Conservation (phyloP, 2,888 invertebrate genomes). For the Diabrotica balteata region DNA sequence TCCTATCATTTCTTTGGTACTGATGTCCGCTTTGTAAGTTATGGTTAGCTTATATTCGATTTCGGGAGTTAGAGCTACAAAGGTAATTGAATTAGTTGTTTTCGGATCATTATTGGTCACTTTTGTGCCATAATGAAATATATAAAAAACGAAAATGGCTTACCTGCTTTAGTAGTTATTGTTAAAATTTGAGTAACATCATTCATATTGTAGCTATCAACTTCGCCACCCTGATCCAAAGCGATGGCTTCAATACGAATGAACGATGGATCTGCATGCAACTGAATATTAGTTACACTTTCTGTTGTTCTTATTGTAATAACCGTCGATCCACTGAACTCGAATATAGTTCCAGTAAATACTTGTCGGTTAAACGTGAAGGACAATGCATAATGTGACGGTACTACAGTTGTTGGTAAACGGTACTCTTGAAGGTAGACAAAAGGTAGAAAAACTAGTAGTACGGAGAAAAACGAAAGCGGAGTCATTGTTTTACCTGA, state of each 20-base stretch:
- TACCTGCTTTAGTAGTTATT: conserved; percentile 15
- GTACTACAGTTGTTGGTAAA: conserved; percentile 15
- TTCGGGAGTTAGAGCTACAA: conserved; percentile 4
- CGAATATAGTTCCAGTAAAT: conserved; percentile 9
- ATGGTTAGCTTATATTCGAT: conserved; percentile 17
- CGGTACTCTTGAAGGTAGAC: conserved; percentile 14
- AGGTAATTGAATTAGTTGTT: no score
- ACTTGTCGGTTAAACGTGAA: conserved; percentile 5
- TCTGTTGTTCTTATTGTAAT: conserved; percentile 22
- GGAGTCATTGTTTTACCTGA: no score
- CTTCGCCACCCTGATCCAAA: conserved; percentile 8
- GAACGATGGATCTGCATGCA: conserved; percentile 23
- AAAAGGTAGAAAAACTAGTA: not conserved
- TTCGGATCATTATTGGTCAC: no score
- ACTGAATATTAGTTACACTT: conserved; percentile 7
- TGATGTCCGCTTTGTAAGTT: conserved; percentile 24
- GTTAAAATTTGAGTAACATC: conserved; percentile 30
- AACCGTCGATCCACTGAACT: conserved; percentile 13
- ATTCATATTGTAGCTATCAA: conserved; percentile 13
- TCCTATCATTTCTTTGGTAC: conserved; percentile 58
- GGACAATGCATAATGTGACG: conserved; percentile 13
- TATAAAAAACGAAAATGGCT: not conserved
- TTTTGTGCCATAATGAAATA: no score
- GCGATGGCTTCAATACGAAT: conserved; percentile 8
- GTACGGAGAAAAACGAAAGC: not conserved